Evolutionary conservation across 2,888 invertebrate genomes (phyloP), one percentile per base, ranked within the genome.

Genomic region (Notodonta ziczac): DNA sequence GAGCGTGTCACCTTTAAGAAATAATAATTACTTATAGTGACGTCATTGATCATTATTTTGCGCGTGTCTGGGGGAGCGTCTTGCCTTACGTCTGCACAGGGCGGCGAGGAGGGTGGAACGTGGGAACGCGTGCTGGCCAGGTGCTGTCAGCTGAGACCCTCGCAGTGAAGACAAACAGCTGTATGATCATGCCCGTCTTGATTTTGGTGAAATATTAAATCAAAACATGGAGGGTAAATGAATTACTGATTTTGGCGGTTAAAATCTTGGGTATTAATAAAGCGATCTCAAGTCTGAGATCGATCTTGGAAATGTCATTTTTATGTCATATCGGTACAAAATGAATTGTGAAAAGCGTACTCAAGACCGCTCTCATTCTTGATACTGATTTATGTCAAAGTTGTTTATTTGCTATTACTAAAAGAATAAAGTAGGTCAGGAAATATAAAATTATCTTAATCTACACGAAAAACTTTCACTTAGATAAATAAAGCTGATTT

Each of bases 91-190:
- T 76, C 77, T 79, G 77, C 76, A 74, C 70, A 80, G 76, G 73
- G 76, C 56, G 57, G 59, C 32, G 69, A 72, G 67, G 69, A 77
- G 90, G 89, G 88, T 76, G 82, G 86, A 54, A 85, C 92, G 92
- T 92, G 93, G 88, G 92, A 92, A 93, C 85, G 86, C 84, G 86
- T 85, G 86, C 83, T 83, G 74, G 81, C 90, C 91, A 90, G 91
- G 88, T 92, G 91, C 75, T 78, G 76, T 86, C 85, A 85, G 82
- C 84, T 85, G 78, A 80, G 76, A 76, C 83, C 82, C 76, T 75
- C 63, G 69, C 64, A 68, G 59, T 64, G 56, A 50, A 8, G 13
- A 60, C 61, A 57, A 68, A 85, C 91, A 90, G 90, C 90, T 90
- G 91, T 81, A 76, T 65, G 56, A 67, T 74, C 69, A 69, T 71